phyloP scores from a whole-genome alignment of 2,888 invertebrate genomes.

The Alloplasta piceator region DNA sequence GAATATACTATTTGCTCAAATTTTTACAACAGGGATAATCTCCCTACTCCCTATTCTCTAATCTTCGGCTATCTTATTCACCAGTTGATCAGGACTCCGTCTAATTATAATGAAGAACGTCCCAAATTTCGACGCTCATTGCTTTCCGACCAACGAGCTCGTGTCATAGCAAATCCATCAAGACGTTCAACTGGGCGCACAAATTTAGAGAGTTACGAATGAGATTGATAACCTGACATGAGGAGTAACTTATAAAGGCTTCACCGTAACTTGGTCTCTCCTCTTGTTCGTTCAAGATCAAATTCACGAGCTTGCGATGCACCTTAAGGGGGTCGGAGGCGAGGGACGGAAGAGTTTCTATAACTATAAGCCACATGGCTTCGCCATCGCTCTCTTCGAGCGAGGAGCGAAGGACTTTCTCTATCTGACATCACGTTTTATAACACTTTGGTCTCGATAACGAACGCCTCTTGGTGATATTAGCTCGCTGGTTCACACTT shows the following conservation, averaged over 20 bases:
- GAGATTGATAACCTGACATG: conserved; percentile 20
- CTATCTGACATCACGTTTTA: conserved; percentile 4
- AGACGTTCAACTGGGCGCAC: neutral
- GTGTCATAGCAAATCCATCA: conserved; percentile 11
- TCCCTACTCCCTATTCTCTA: too few relatives aligned
- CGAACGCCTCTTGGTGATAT: conserved; percentile 17
- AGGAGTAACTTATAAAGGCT: conserved; percentile 21
- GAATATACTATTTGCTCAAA: too few relatives aligned
- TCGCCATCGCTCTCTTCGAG: neutral
- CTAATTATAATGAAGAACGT: conserved; percentile 10
- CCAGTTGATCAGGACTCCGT: too few relatives aligned
- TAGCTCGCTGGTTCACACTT: neutral
- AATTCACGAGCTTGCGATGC: conserved; percentile 20
- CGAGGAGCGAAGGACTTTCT: conserved; percentile 31
- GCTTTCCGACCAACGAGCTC: neutral
- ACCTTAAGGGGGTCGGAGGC: neutral
- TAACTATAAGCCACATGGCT: neutral
- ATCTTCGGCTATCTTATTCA: too few relatives aligned
- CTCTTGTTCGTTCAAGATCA: conserved; percentile 18
- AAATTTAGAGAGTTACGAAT: conserved; percentile 3
- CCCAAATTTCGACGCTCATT: conserved; percentile 15
- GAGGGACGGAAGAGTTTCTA: too few relatives aligned
- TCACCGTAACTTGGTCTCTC: neutral
- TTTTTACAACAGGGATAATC: too few relatives aligned
- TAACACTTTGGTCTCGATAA: conserved; percentile 34